Percentiles rank a stretch among this genome's conserved stretches.
Evolutionary conservation across 2,797 vertebrate species (phyloP).

Genomic region (Schizothorax lantsangensis): DNA sequence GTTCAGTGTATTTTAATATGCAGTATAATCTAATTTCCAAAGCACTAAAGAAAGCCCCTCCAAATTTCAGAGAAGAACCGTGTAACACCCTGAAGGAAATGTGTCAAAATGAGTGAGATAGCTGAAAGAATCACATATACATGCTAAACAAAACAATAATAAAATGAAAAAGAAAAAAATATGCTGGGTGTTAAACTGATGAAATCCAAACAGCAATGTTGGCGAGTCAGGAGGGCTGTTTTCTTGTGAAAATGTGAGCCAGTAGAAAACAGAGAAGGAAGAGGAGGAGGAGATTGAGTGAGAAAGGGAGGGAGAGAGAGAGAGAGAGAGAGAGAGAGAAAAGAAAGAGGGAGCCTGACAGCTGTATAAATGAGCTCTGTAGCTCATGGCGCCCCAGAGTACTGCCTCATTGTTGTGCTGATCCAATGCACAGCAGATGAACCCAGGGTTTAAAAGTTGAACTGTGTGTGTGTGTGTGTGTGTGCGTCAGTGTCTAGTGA

Average conservation of each 20-base stretch:
- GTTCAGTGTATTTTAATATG: neutral
- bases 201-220: constrained; percentile 50
- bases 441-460: constrained; percentile 54
- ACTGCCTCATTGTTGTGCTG: constrained; percentile 58
- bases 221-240: constrained; percentile 52
- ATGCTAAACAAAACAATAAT: constrained; percentile 38
- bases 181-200: constrained; percentile 45
- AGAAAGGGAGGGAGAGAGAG: constrained; percentile 3
- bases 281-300: constrained; percentile 33
- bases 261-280: constrained; percentile 49
- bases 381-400: constrained; percentile 55
- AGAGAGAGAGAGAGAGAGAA: constrained; percentile 18
- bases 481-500: constrained; percentile 16
- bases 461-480: constrained; percentile 34
- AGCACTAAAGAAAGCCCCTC: neutral
- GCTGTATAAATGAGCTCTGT: constrained; percentile 66
- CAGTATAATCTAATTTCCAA: constrained; percentile 7
- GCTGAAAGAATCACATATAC: constrained; percentile 31
- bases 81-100: constrained; percentile 28
- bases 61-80: neutral
- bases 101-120: constrained; percentile 41
- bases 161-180: constrained; percentile 34
- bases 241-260: constrained; percentile 52
- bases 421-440: constrained; percentile 58
- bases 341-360: constrained; percentile 52